Percentiles rank a stretch among this genome's conserved stretches.
These are phyloP conservation scores for Heliconius cydno DNA, from an alignment of 2,888 invertebrate genomes.

Conservation along the genomic window DNA sequence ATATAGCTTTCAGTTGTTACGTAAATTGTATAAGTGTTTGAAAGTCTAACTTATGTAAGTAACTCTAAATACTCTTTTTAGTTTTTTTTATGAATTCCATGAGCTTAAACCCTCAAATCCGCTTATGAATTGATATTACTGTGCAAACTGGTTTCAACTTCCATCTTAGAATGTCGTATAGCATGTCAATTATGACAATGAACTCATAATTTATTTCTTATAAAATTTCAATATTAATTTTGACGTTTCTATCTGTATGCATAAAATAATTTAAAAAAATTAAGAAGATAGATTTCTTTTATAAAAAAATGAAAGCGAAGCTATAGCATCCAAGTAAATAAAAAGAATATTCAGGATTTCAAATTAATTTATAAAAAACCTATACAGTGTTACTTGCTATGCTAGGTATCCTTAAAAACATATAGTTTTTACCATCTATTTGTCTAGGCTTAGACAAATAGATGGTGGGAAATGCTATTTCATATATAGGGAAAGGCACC, in stretches of 20 bases:
- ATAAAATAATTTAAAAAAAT: too few species aligned
- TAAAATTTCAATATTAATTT: not conserved
- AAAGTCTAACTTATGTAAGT: not conserved
- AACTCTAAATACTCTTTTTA: not conserved
- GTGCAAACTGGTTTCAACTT: not conserved
- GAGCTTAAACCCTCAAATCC: constrained; percentile 4
- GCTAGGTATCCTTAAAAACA: not conserved
- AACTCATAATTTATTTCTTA: not conserved
- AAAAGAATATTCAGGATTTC: not conserved
- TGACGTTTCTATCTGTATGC: not conserved
- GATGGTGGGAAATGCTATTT: not conserved
- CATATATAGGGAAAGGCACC: not conserved
- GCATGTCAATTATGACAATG: not conserved
- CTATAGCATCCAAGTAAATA: too few species aligned
- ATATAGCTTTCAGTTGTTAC: constrained; percentile 6
- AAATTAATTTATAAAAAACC: not conserved
- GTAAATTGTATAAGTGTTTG: constrained; percentile 1
- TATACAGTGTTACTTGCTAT: not conserved
- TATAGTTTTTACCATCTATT: not conserved
- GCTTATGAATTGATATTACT: not conserved
- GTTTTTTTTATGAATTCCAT: not conserved
- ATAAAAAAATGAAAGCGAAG: too few species aligned
- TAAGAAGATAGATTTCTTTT: too few species aligned
- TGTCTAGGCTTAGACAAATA: not conserved
- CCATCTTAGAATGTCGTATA: not conserved